A percentile compares a stretch with the other conserved stretches of the same genome.
phyloP scores from a whole-genome alignment of 2,888 invertebrate genomes.

The Caenorhabditis afra region DNA sequence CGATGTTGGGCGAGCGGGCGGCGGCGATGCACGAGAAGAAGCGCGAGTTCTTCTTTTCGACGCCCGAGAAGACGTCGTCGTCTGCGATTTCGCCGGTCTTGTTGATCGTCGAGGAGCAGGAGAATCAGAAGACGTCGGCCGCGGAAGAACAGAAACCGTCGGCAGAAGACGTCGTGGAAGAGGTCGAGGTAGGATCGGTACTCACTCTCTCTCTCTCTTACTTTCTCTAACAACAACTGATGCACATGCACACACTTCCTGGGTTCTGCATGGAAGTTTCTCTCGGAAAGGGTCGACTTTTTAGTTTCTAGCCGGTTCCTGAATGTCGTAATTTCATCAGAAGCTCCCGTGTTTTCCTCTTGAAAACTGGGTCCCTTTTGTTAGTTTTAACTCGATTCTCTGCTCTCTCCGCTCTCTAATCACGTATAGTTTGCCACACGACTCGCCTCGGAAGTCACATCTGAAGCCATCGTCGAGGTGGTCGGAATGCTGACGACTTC shows the following conservation, averaged over 20 bases:
- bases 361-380: no score
- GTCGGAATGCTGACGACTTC: not conserved
- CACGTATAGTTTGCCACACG: conserved; percentile 12
- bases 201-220: conserved; percentile 6
- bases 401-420: not conserved
- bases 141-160: not conserved
- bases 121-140: conserved; percentile 3
- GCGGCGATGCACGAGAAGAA: conserved; percentile 60
- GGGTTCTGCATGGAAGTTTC: no score
- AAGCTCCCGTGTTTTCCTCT: no score
- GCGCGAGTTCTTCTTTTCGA: conserved; percentile 61
- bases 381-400: not conserved
- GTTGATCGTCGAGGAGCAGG: conserved; percentile 14
- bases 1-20: conserved; percentile 38
- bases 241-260: no score
- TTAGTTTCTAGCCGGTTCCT: no score
- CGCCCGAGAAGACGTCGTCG: conserved; percentile 55
- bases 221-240: not conserved
- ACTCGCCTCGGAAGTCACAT: not conserved
- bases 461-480: conserved; percentile 1
- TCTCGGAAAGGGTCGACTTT: no score
- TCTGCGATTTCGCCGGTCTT: conserved; percentile 12
- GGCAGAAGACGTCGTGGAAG: conserved; percentile 21
- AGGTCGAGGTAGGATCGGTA: conserved; percentile 48
- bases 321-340: no score